These are phyloP conservation scores for Drosophila nannoptera DNA, from an alignment of 1,140 invertebrate genomes.

Conservation along the genomic window DNA sequence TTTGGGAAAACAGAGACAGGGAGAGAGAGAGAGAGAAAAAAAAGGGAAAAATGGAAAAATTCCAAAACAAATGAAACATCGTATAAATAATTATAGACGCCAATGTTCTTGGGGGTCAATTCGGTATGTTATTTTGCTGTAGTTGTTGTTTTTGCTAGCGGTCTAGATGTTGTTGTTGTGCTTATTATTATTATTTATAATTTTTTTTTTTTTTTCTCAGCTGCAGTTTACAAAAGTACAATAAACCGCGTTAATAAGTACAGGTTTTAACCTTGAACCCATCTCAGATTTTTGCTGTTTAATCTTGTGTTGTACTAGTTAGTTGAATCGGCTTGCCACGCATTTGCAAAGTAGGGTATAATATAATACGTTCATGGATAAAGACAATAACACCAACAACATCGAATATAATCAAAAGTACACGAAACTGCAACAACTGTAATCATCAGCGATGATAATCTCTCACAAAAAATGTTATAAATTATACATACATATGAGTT, in stretches of 20 bases:
- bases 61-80: constrained; percentile 79
- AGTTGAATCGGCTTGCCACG: constrained; percentile 14
- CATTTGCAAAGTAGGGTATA: constrained; percentile 54
- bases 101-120: constrained; percentile 64
- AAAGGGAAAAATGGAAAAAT: constrained; percentile 65
- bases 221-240: constrained; percentile 71
- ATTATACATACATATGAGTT: constrained; percentile 51
- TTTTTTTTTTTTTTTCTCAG: constrained; percentile 38
- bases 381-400: constrained; percentile 27
- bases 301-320: constrained; percentile 25
- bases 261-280: constrained; percentile 77
- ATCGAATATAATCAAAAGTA: constrained; percentile 19
- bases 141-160: constrained; percentile 43
- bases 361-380: constrained; percentile 56
- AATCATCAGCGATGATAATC: constrained; percentile 44
- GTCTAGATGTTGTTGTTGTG: too few relatives aligned
- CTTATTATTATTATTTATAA: constrained; percentile 16
- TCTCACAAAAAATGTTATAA: constrained; percentile 60
- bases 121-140: constrained; percentile 43
- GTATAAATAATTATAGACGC: constrained; percentile 78
- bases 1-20: background rate
- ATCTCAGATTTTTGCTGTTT: constrained; percentile 34
- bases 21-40: background rate
- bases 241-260: constrained; percentile 75
- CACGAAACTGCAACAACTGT: constrained; percentile 43